Base-by-base conservation (phyloP, 2,797 vertebrate species). In the Microctenopoma lineatum region DNA sequence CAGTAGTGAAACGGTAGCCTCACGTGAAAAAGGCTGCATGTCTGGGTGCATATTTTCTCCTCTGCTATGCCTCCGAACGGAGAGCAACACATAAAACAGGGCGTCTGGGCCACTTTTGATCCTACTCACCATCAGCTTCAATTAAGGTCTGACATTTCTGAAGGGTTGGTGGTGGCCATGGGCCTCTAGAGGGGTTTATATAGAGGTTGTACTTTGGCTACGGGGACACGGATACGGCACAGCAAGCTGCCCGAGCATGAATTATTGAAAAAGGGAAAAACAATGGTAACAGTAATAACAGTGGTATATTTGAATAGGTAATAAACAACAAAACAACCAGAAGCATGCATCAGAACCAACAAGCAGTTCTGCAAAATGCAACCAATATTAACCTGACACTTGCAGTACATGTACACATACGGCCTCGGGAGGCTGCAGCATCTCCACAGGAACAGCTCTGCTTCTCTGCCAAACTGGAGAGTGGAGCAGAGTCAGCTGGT, bases 1-100 rank as follows among this genome's bases (percentile, higher is more conserved):
- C 67, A 67, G 66, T 4, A 12, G 29, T 76, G 85, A 86, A 88
- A 86, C 76, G 38, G 50, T 54, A 83, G 75, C 70, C 65, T 69
- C 44, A 60, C 51, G 74, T 85, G 46, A 79, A 80, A 80, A 68
- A 55, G 77, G 36, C 48, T 50, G 51, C 39, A 38, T 15, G 42
- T 50, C 45, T 54, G 65, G 67, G 58, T 62, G 73, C 73, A 61
- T 73, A 75, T 80, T 83, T 89, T 50, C 48, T 50, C 58, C 34
- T 53, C 47, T 34, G 41, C 34, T 59, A 72, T 21, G 7, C 69
- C 56, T 63, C 69, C 38, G 59, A 60, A 42, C 55, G 41, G n/a
- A 9, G 18, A 75, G 51, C 53, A 56, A 13, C 67, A 67, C 63
- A 73, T 73, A 46, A 73, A 70, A 68, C 54, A n/a, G 52, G 70